Conservation (phyloP, 2,113 vertebrate species). For the Pelmatolapia mariae region DNA sequence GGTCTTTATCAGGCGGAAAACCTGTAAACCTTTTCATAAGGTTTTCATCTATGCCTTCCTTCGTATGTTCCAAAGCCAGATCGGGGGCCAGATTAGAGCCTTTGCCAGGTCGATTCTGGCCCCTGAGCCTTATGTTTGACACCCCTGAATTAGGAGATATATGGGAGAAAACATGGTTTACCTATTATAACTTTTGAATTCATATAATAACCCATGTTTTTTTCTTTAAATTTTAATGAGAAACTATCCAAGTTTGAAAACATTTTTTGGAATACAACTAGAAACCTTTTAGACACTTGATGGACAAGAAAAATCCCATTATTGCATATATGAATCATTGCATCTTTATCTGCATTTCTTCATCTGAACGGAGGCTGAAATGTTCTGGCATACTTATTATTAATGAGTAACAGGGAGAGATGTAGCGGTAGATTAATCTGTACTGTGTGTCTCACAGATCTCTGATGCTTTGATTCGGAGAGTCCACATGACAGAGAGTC, state of each 20-base stretch:
- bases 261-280: not conserved
- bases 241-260: not conserved
- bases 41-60: not conserved
- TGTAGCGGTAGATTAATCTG: not conserved
- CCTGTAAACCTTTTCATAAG: not conserved
- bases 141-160: not conserved
- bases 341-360: not conserved
- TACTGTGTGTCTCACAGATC: slow-evolving; percentile 73
- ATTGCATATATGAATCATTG: not conserved
- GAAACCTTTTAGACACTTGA: not conserved
- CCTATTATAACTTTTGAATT: not conserved
- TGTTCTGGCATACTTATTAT: not conserved
- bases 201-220: not conserved
- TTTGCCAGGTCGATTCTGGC: not conserved
- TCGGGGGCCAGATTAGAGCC: not conserved
- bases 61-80: not conserved
- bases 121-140: not conserved
- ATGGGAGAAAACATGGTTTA: not conserved
- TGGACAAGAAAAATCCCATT: not conserved
- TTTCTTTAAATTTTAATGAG: not conserved
- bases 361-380: not conserved
- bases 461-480: slow-evolving; percentile 95
- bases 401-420: not conserved
- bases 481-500: slow-evolving; percentile 92
- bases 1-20: not conserved